Conservation (phyloP, 2,888 invertebrate species). For the Lepidochrysops patricia region DNA sequence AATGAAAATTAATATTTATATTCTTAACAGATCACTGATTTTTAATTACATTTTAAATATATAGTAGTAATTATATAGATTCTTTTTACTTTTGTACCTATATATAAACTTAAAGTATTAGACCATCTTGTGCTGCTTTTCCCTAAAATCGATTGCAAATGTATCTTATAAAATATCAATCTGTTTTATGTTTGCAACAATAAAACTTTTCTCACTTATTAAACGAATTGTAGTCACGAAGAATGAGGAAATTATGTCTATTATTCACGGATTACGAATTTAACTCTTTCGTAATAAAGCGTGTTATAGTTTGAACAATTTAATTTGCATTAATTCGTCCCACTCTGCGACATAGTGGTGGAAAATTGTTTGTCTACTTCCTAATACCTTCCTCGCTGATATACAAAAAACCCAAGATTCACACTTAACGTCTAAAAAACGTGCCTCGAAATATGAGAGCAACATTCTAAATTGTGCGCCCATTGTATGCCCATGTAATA, state of each 20-base stretch:
- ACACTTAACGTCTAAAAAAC: too few species aligned
- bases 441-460: too few species aligned
- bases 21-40: too few species aligned
- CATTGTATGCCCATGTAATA: too few species aligned
- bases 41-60: too few species aligned
- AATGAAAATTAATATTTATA: too few species aligned
- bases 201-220: background rate
- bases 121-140: background rate
- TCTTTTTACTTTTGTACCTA: too few species aligned
- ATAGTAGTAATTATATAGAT: too few species aligned
- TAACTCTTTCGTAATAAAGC: background rate
- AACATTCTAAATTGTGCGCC: too few species aligned
- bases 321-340: background rate
- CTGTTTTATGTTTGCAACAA: background rate
- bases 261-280: background rate
- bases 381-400: background rate
- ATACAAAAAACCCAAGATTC: too few species aligned
- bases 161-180: too few species aligned
- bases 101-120: too few species aligned
- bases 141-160: background rate
- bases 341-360: background rate
- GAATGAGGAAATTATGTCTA: background rate
- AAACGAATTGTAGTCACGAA: background rate
- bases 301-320: background rate
- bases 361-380: background rate